phyloP scores from a whole-genome alignment of 2,113 vertebrate species.

The human (Homo sapiens) region GRCh38 chr14:28701501-28702000 shows the following conservation, averaged over 20 bases:
- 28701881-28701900: not conserved
- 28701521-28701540: not conserved
- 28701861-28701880: not conserved
- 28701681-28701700: not conserved
- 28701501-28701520: not conserved
- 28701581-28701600: not conserved
- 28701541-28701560: not conserved
- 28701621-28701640: not conserved
- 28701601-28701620: not conserved
- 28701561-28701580: not conserved
- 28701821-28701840: not conserved
- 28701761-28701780: too few relatives aligned
- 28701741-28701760: not conserved
- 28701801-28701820: not conserved
- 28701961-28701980: not conserved
- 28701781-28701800: not conserved
- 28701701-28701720: not conserved
- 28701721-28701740: not conserved
- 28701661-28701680: not conserved
- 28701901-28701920: not conserved
- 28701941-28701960: not conserved
- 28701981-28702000: not conserved
- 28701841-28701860: not conserved
- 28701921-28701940: not conserved
- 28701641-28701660: not conserved